Conservation (phyloP, 1,140 invertebrate genomes). For the Cotesia typhae region DNA sequence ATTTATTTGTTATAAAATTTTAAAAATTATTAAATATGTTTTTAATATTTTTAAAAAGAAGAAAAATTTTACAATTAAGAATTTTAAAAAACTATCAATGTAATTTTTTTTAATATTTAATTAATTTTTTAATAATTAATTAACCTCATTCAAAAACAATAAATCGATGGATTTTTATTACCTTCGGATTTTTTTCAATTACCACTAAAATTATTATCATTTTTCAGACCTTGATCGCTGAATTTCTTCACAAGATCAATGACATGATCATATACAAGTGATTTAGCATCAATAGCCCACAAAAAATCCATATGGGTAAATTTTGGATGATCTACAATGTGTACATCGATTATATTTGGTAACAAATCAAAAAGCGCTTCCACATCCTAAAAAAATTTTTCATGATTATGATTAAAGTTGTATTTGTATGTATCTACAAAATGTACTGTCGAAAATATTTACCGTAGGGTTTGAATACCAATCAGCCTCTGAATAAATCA, state of each 20-base stretch:
- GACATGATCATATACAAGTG: slow-evolving; percentile 56
- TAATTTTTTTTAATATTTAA: too few species aligned
- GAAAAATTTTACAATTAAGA: too few species aligned
- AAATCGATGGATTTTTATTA: too few species aligned
- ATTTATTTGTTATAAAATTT: too few species aligned
- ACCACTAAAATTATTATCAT: too few species aligned
- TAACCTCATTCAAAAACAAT: too few species aligned
- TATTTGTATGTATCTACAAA: neutral
- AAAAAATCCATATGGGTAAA: slow-evolving; percentile 67
- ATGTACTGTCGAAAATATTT: slow-evolving; percentile 40
- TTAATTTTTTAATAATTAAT: too few species aligned
- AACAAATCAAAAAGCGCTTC: slow-evolving; percentile 68
- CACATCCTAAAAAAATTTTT: slow-evolving; percentile 63
- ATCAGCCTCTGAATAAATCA: slow-evolving; percentile 80
- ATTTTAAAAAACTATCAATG: too few species aligned
- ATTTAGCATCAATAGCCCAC: slow-evolving; percentile 61
- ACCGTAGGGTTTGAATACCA: slow-evolving; percentile 70
- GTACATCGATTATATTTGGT: slow-evolving; percentile 59
- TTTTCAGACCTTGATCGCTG: too few species aligned
- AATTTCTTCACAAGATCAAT: slow-evolving; percentile 44
- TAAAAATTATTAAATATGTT: too few species aligned
- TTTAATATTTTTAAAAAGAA: too few species aligned
- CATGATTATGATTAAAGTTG: neutral
- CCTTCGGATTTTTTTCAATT: too few species aligned
- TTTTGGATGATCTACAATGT: slow-evolving; percentile 58